phyloP scores from a whole-genome alignment of 2,797 vertebrate species.

The Bovichtus diacanthus region DNA sequence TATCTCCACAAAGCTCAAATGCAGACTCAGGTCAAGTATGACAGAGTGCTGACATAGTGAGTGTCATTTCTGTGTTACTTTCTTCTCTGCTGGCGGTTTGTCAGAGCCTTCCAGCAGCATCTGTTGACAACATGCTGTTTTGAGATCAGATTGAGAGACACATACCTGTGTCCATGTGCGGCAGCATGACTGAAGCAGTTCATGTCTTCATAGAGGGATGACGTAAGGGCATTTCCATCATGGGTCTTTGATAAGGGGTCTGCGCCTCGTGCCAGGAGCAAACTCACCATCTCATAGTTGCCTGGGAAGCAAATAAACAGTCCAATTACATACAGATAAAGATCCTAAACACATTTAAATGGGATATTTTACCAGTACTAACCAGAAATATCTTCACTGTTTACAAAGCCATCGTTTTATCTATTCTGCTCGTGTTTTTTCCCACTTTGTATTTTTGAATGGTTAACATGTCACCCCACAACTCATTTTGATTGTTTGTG shows the following conservation, averaged over 20 bases:
- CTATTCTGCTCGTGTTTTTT: not conserved
- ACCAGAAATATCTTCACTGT: not conserved
- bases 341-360: not conserved
- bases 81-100: not conserved
- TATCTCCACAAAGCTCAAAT: slow-evolving; percentile 10
- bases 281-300: slow-evolving; percentile 97
- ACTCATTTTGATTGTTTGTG: not conserved
- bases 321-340: not conserved
- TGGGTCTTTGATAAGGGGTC: slow-evolving; percentile 93
- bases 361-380: not conserved
- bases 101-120: slow-evolving; percentile 1
- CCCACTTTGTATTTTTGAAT: not conserved
- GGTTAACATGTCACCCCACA: not conserved
- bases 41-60: not conserved
- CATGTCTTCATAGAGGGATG: slow-evolving; percentile 95
- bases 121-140: not conserved
- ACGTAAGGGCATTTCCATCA: slow-evolving; percentile 90
- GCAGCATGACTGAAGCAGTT: slow-evolving; percentile 98
- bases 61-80: not conserved
- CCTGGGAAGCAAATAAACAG: slow-evolving; percentile 79
- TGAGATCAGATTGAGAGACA: not conserved
- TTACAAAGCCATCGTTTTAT: not conserved
- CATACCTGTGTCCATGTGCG: slow-evolving; percentile 95
- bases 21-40: not conserved
- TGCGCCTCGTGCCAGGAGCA: slow-evolving; percentile 91